These are phyloP conservation scores for Tringa solitaria DNA, from an alignment of 2,113 vertebrate species.

Conservation along the genomic window DNA sequence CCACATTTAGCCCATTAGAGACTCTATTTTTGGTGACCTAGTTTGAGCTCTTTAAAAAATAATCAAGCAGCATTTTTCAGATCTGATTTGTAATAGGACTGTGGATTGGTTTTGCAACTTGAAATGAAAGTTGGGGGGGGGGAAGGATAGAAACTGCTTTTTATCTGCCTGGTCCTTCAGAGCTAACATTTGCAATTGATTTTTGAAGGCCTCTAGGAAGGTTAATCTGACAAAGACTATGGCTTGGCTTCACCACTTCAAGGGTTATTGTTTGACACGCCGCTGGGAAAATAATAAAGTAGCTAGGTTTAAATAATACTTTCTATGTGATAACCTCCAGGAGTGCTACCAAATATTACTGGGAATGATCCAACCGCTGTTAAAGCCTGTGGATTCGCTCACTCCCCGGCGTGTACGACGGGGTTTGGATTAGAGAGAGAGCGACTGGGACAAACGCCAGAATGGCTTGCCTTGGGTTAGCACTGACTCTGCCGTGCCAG, in stretches of 20 bases:
- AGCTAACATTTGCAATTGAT: slow-evolving; percentile 1
- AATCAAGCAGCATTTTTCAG: slow-evolving; percentile 68
- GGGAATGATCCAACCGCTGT: not conserved
- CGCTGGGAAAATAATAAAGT: slow-evolving; percentile 5
- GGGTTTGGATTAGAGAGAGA: not conserved
- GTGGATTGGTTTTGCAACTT: slow-evolving; percentile 48
- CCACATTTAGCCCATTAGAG: slow-evolving; percentile 69
- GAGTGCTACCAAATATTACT: not conserved
- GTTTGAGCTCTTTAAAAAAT: slow-evolving; percentile 69
- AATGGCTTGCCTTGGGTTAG: not conserved
- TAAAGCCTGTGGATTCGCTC: not conserved
- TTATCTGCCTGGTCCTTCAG: slow-evolving; percentile 7
- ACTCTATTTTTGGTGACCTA: slow-evolving; percentile 71
- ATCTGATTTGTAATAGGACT: slow-evolving; percentile 52
- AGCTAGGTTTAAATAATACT: slow-evolving; percentile 28
- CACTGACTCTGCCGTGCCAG: not conserved
- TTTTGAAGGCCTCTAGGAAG: slow-evolving; percentile 36
- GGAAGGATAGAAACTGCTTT: not conserved
- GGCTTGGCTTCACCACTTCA: slow-evolving; percentile 10
- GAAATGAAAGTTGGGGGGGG: slow-evolving; percentile 13
- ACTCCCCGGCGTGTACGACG: not conserved
- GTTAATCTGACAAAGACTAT: slow-evolving; percentile 30
- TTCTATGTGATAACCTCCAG: not conserved
- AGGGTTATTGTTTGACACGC: not conserved
- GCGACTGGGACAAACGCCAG: not conserved